Evolutionary conservation across 2,113 vertebrate genomes (phyloP).

Genomic region (Callospermophilus lateralis): DNA sequence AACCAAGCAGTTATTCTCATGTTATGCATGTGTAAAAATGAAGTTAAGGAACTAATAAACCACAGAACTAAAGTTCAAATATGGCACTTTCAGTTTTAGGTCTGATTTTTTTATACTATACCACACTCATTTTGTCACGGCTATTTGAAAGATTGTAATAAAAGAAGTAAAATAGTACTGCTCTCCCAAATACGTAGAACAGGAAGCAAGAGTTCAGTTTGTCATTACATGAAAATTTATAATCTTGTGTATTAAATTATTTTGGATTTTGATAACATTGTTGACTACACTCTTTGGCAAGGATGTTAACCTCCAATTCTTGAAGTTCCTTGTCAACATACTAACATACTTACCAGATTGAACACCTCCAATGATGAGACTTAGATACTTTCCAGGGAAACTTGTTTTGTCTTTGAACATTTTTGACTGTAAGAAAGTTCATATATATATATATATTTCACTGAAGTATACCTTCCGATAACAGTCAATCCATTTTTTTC

Average conservation of each 20-base stretch:
- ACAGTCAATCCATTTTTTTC: too few species aligned
- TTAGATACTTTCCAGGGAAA: not conserved
- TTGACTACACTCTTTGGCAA: not conserved
- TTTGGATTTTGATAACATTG: not conserved
- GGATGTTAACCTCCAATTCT: not conserved
- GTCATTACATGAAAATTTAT: not conserved
- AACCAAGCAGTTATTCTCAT: not conserved
- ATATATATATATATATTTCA: too few species aligned
- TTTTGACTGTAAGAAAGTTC: not conserved
- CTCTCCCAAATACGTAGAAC: not conserved
- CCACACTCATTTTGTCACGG: not conserved
- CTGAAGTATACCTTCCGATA: too few species aligned
- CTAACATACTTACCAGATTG: not conserved
- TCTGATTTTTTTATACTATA: not conserved
- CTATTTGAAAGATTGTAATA: conserved; percentile 13
- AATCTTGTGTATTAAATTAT: not conserved
- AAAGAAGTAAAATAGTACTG: not conserved
- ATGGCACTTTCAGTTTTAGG: not conserved
- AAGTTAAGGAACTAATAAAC: conserved; percentile 16
- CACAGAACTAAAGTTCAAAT: not conserved
- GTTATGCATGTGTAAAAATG: conserved; percentile 2
- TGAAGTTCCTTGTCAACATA: not conserved
- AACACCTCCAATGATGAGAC: not conserved
- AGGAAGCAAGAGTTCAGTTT: not conserved
- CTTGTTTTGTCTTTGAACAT: not conserved